Percentiles rank a stretch among this genome's conserved stretches.
Evolutionary conservation across 2,113 vertebrate genomes (phyloP).

Genomic region (Corythornis cristatus): DNA sequence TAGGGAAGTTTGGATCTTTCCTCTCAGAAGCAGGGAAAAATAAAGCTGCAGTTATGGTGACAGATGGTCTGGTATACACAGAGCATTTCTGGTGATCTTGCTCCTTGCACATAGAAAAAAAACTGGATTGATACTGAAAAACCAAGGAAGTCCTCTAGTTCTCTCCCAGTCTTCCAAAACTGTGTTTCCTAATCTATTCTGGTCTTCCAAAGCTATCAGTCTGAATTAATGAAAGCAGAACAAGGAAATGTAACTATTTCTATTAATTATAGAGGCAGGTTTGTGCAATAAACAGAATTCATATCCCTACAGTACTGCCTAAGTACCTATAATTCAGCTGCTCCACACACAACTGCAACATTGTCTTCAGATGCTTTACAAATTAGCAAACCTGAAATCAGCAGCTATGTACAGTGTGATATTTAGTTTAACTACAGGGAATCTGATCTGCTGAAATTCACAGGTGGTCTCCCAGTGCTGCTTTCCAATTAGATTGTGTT

Average conservation of each 20-base stretch:
- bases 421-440: background rate
- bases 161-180: background rate
- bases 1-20: background rate
- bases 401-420: background rate
- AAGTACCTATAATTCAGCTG: constrained; percentile 57
- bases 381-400: constrained; percentile 32
- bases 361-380: constrained; percentile 31
- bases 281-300: constrained; percentile 47
- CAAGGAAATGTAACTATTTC: constrained; percentile 26
- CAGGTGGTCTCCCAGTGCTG: background rate
- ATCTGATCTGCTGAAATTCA: background rate
- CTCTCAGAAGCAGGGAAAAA: background rate
- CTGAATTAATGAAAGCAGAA: constrained; percentile 43
- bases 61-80: background rate
- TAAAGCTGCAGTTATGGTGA: background rate
- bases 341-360: background rate
- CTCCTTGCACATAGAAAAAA: background rate
- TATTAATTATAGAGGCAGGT: constrained; percentile 47
- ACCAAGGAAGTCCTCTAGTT: background rate
- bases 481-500: background rate
- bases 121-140: background rate
- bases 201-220: background rate
- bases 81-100: background rate
- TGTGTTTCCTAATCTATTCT: background rate
- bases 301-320: constrained; percentile 21